Percentiles rank a stretch among this genome's conserved stretches.
Conservation (phyloP, 2,888 invertebrate genomes). For the Papilio gigon region DNA sequence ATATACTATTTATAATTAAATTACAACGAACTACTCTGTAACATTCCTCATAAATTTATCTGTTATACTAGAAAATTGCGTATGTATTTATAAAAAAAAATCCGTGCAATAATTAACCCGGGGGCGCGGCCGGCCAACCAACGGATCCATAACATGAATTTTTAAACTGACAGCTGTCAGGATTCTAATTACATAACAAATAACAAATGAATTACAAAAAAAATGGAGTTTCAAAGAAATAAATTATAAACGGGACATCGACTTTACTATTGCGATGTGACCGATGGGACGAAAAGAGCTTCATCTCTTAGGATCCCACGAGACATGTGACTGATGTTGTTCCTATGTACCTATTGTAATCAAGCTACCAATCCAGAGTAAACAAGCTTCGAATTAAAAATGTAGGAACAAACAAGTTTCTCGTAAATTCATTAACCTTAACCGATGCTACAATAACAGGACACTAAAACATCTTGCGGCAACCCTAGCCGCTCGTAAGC, state of each 20-base stretch:
- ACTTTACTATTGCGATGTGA: too few relatives aligned
- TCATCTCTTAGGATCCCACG: too few relatives aligned
- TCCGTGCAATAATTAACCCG: neutral
- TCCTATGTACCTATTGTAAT: too few relatives aligned
- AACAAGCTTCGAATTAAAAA: constrained; percentile 23
- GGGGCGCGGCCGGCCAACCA: neutral
- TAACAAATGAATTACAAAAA: constrained; percentile 23
- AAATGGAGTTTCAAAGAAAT: neutral
- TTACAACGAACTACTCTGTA: too few relatives aligned
- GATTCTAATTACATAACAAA: constrained; percentile 28
- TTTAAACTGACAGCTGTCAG: constrained; percentile 15
- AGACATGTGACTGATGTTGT: too few relatives aligned
- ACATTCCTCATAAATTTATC: neutral
- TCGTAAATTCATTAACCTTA: constrained; percentile 29
- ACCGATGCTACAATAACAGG: neutral
- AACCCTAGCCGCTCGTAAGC: constrained; percentile 14
- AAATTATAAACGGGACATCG: neutral
- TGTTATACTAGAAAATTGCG: too few relatives aligned
- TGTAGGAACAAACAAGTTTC: neutral
- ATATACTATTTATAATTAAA: too few relatives aligned
- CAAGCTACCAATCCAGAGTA: neutral
- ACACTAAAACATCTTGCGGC: constrained; percentile 16
- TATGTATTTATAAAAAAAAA: neutral
- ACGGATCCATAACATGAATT: constrained; percentile 5
- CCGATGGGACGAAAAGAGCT: too few relatives aligned